Conservation (phyloP, 2,888 invertebrate species). For the Rhodophaea formosa region DNA sequence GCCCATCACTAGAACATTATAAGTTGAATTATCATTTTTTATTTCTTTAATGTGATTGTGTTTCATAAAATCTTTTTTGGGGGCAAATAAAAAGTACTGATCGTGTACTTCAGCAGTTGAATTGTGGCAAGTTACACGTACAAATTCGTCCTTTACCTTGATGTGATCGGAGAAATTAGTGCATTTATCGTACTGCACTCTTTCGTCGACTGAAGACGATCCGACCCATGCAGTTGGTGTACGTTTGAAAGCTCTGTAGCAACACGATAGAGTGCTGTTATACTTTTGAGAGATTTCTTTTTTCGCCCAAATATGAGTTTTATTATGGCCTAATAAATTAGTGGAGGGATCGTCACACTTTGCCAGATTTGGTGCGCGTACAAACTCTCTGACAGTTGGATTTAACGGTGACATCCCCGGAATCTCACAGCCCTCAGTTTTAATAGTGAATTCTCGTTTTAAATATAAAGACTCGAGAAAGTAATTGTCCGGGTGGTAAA, state of each 20-base stretch:
- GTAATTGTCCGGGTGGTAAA: no score
- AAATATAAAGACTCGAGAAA: no score
- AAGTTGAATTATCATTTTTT: slow-evolving; percentile 31
- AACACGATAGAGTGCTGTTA: slow-evolving; percentile 79
- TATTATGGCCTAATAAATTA: slow-evolving; percentile 80
- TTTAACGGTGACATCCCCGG: slow-evolving; percentile 84
- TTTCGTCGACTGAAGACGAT: slow-evolving; percentile 73
- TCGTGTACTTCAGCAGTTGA: slow-evolving; percentile 77
- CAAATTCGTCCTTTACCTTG: slow-evolving; percentile 45
- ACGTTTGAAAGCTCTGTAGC: slow-evolving; percentile 82
- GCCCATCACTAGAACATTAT: slow-evolving; percentile 90
- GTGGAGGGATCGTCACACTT: slow-evolving; percentile 75
- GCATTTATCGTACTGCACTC: slow-evolving; percentile 75
- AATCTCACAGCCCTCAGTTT: slow-evolving; percentile 85
- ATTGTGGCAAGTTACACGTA: slow-evolving; percentile 81
- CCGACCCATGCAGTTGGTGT: slow-evolving; percentile 62
- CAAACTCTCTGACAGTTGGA: slow-evolving; percentile 74
- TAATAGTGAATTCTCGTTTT: slow-evolving; percentile 67
- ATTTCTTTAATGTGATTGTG: slow-evolving; percentile 34
- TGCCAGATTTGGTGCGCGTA: slow-evolving; percentile 66
- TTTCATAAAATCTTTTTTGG: slow-evolving; percentile 51
- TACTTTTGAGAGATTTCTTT: slow-evolving; percentile 67
- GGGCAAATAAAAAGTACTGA: slow-evolving; percentile 86
- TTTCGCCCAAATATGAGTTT: slow-evolving; percentile 81
- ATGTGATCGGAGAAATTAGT: slow-evolving; percentile 65